A percentile compares a stretch with the other conserved stretches of the same genome.
These are phyloP conservation scores for Hemibates koningsi DNA, from an alignment of 2,113 vertebrate species.

Conservation along the genomic window DNA sequence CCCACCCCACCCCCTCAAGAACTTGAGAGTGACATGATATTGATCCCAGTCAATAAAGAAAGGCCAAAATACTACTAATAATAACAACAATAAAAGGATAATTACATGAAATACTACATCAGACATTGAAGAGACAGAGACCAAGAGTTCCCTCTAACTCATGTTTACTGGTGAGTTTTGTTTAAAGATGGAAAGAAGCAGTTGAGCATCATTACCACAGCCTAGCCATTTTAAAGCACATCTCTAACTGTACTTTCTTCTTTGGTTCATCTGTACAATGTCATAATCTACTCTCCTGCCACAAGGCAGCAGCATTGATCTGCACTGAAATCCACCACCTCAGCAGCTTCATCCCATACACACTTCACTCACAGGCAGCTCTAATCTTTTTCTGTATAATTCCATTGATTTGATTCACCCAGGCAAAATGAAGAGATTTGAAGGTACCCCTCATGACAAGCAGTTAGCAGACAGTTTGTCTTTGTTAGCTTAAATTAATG, in stretches of 20 bases:
- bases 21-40: not conserved
- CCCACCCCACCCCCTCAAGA: not conserved
- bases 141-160: not conserved
- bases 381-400: not conserved
- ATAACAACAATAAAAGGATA: not conserved
- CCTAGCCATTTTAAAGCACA: not conserved
- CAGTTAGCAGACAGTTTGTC: not conserved
- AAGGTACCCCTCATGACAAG: not conserved
- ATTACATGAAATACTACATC: not conserved
- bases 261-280: not conserved
- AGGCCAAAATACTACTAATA: not conserved
- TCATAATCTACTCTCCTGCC: not conserved
- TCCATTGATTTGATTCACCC: not conserved
- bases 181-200: not conserved
- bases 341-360: not conserved
- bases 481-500: not conserved
- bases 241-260: not conserved
- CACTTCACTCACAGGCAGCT: not conserved
- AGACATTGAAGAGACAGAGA: accelerated
- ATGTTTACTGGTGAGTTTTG: not conserved
- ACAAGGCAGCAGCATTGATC: not conserved
- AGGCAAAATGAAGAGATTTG: not conserved
- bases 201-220: not conserved
- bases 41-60: not conserved
- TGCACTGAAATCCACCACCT: not conserved